phyloP scores from a whole-genome alignment of 2,113 vertebrate species.

The Oncorhynchus masou region DNA sequence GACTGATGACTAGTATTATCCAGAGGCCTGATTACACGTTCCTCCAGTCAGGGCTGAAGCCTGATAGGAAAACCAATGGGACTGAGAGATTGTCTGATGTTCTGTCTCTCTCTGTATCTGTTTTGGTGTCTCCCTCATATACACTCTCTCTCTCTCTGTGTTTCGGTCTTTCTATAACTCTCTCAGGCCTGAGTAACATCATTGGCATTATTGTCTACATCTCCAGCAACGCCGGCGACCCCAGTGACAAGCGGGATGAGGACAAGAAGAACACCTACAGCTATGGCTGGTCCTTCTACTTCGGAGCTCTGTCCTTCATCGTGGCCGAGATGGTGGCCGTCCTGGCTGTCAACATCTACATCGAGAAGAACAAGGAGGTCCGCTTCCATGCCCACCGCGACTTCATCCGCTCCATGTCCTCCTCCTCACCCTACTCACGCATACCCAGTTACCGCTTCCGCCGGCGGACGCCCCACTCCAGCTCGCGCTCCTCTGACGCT shows the following conservation, averaged over 20 bases:
- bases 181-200: conserved; percentile 93
- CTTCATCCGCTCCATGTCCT: conserved; percentile 87
- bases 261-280: conserved; percentile 96
- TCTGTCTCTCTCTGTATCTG: no score
- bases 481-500: conserved; percentile 90
- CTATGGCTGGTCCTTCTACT: conserved; percentile 99
- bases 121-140: no score
- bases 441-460: conserved; percentile 96
- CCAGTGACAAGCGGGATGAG: conserved; percentile 90
- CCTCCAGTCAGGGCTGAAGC: no score
- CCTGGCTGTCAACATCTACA: conserved; percentile 97
- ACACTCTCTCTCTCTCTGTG: neutral
- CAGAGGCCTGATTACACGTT: no score
- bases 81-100: no score
- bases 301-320: conserved; percentile 96
- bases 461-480: conserved; percentile 84
- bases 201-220: conserved; percentile 99
- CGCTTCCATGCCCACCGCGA: conserved; percentile 86
- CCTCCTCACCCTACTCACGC: conserved; percentile 92
- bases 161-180: conserved; percentile 6
- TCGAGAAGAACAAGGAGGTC: conserved; percentile 93
- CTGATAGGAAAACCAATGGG: no score
- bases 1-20: no score
- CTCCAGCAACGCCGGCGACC: conserved; percentile 96
- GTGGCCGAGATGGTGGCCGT: conserved; percentile 95